phyloP scores from a whole-genome alignment of 92 coral and sea anemone species.

The Palythoa grandis region DNA sequence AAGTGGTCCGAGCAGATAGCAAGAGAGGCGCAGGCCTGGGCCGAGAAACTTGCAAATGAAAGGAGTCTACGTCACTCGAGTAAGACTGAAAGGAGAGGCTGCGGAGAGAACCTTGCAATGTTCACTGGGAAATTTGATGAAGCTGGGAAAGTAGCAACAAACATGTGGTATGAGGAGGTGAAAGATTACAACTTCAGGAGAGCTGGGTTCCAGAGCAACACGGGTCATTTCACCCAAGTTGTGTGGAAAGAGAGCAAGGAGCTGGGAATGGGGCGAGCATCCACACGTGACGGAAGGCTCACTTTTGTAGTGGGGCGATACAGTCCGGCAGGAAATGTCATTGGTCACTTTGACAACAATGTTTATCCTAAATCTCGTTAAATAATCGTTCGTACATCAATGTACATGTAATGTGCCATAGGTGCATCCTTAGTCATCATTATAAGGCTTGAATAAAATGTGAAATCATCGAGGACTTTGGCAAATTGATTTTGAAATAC shows the following conservation, averaged over 20 bases:
- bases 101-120: conserved; percentile 95
- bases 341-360: conserved; percentile 64
- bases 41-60: conserved; percentile 90
- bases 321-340: conserved; percentile 87
- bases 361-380: conserved; percentile 59
- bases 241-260: conserved; percentile 91
- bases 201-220: conserved; percentile 83
- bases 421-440: too few relatives aligned
- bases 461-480: too few relatives aligned
- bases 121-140: conserved; percentile 79
- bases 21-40: conserved; percentile 90
- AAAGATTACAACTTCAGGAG: conserved; percentile 76
- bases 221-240: conserved; percentile 95
- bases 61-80: conserved; percentile 74
- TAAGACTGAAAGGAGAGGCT: conserved; percentile 71
- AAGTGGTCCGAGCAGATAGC: conserved; percentile 93
- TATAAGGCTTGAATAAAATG: too few relatives aligned
- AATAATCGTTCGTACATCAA: too few relatives aligned
- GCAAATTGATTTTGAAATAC: too few relatives aligned
- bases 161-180: conserved; percentile 90
- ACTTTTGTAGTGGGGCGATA: conserved; percentile 92
- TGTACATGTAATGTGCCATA: too few relatives aligned
- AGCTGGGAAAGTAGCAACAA: conserved; percentile 85
- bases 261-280: conserved; percentile 89
- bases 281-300: conserved; percentile 68